These are phyloP conservation scores for Nowickia ferox DNA, from an alignment of 2,888 invertebrate species.

Conservation along the genomic window DNA sequence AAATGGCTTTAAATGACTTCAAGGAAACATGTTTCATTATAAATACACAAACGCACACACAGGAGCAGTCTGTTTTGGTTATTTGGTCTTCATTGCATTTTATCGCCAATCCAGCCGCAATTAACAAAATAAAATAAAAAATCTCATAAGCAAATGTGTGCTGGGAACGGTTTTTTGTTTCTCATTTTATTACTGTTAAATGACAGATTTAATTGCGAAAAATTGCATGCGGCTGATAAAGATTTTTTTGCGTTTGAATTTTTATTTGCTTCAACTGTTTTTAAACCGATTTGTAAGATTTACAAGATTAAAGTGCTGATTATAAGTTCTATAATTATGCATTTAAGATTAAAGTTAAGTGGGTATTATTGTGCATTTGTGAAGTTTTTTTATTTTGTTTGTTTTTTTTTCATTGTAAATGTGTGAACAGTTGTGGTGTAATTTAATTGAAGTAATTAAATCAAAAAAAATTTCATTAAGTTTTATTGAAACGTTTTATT, in stretches of 20 bases:
- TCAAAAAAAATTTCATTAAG: no score
- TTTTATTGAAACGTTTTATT: neutral
- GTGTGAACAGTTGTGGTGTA: neutral
- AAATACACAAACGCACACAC: neutral
- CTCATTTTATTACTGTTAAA: conserved; percentile 49
- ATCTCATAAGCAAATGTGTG: conserved; percentile 1
- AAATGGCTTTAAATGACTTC: conserved; percentile 48
- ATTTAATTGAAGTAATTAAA: conserved; percentile 15
- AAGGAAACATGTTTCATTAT: conserved; percentile 63
- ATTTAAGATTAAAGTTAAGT: conserved; percentile 60
- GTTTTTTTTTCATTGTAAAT: no score
- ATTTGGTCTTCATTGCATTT: conserved; percentile 1
- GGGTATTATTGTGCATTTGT: conserved; percentile 18
- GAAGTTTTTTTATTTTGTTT: neutral
- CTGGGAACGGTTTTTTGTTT: conserved; percentile 19
- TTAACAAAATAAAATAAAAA: neutral
- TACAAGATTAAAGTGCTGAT: conserved; percentile 65
- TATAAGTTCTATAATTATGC: conserved; percentile 52
- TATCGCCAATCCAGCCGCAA: conserved; percentile 33
- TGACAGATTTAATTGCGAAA: conserved; percentile 66
- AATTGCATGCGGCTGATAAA: conserved; percentile 67
- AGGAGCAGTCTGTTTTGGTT: conserved; percentile 21
- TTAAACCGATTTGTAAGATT: conserved; percentile 69
- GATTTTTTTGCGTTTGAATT: conserved; percentile 41
- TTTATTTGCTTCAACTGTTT: conserved; percentile 21